Evolutionary conservation across 2,797 vertebrate genomes (phyloP).

Genomic region (Pantherophis vulpinus): DNA sequence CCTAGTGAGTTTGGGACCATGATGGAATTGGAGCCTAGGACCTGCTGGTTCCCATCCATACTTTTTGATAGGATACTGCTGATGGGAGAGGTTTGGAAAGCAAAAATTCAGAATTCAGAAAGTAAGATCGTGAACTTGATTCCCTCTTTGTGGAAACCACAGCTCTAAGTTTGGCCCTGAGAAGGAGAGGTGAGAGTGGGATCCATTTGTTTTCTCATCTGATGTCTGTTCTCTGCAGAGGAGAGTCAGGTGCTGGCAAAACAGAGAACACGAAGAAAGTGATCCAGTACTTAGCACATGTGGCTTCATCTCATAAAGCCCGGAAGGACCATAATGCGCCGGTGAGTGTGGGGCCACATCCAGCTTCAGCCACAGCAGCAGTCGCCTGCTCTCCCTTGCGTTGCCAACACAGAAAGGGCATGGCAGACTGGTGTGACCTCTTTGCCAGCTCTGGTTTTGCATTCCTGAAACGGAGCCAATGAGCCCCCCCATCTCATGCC

Average conservation of each 20-base stretch:
- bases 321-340: slow-evolving; percentile 69
- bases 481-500: neutral
- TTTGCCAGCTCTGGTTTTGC: neutral
- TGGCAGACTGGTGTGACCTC: neutral
- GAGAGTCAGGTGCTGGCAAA: slow-evolving; percentile 91
- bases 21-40: neutral
- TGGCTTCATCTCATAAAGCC: slow-evolving; percentile 88
- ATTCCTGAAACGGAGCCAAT: neutral
- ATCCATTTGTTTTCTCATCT: neutral
- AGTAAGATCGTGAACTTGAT: neutral
- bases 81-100: neutral
- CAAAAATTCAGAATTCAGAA: neutral
- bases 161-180: too few relatives aligned
- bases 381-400: neutral
- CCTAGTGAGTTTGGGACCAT: neutral
- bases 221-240: slow-evolving; percentile 65
- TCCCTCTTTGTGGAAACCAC: neutral
- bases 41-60: neutral
- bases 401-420: neutral
- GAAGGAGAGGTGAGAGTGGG: neutral
- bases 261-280: slow-evolving; percentile 96
- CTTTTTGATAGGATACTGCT: neutral
- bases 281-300: slow-evolving; percentile 90
- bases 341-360: slow-evolving; percentile 47
- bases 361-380: neutral